Base-by-base conservation (phyloP, 2,797 vertebrate genomes). In the Rhyacichthys aspro region DNA sequence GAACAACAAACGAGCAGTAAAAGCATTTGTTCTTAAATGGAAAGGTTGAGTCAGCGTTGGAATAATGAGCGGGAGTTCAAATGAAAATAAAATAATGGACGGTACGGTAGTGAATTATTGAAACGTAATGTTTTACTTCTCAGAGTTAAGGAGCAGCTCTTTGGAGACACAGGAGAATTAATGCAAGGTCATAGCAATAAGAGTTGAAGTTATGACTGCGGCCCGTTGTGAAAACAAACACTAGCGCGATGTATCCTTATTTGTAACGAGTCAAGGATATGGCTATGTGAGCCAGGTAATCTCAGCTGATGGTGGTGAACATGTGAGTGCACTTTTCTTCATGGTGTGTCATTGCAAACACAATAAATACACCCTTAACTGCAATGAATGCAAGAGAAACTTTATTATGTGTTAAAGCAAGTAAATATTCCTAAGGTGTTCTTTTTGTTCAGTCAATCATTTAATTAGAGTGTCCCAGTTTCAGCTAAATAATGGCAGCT, bases 41-140 rank as follows among this genome's bases (percentile, higher is more conserved):
- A 88, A 82, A 82, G 14, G 80, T 14, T 62, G 63, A 86, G 71
- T 81, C 49, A 77, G 45, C 50, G 60, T 68, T 33, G 53, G 43
- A 42, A 19, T 63, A 62, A 64, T 11, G 11, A 39, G 39, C 3
- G 17, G 44, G 43, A 57, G 42, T 33, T 55, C 1, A 62, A 55
- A 63, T 15, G 1, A 55, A 44, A 14, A 7, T 55, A 11, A 63
- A 66, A 57, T 42, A 8, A 58, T 53, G 12, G 8, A 43, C n/a
- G 9, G 48, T 12, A 4, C 36, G 10, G 18, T 9, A 42, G 54
- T 63, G 54, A 9, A 17, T 34, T 5, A 54, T 33, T 63, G 36
- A 46, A 59, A 23, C 15, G 9, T 33, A 11, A 23, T 33, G 41
- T 34, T 56, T 56, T 34, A 43, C 7, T 33, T 15, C 23, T 54